Base-by-base conservation (phyloP, 2,888 invertebrate genomes). In the Cephus runcator region DNA sequence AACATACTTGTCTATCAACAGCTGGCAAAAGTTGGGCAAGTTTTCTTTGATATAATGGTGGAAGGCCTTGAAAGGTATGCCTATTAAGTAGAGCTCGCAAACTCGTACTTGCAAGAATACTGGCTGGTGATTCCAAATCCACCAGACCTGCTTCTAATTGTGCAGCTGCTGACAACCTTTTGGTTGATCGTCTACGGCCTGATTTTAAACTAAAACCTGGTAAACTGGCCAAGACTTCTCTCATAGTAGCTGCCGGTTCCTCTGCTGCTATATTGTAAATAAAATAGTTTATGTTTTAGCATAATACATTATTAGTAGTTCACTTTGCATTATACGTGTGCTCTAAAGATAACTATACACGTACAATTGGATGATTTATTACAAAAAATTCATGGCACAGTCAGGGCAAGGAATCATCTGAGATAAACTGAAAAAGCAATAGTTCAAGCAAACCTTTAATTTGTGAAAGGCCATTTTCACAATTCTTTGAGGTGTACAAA, bases 61-160 rank as follows among this genome's bases (percentile, higher is more conserved):
- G 98, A 87, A 98, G 94, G 85, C 95, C 93, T 83, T 96, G 95
- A 93, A 98, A 98, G 75, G 98, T 98, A 90, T 98, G 97, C 91
- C 97, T 97, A 92, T 98, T 97, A 80, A 99, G 93, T 84, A 99
- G 93, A 82, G 96, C 95, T 90, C 98, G 94, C 84, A 99, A 94
- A 92, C 98, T 98, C 74, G 97, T 97, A 90, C 97, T 97, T 77
- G 97, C 97, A 90, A 99, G 94, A 89, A 99, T 98, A 76, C 98
- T 98, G 90, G 98, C 98, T 33, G 98, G 98, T 71, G 98, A 98
- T 92, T 98, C 98, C 87, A 99, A 93, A 92, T 99, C 98, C 84
- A 99, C 97, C 90, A 97, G 96, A 76, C 98, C 98, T 92, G 98
- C 98, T 89, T 97, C 97, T 82, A 98, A 93, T 92, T 98, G 98